Evolutionary conservation across 2,888 invertebrate species (phyloP), one percentile per base, ranked within the genome.

Genomic region (Calliopum simillimum): DNA sequence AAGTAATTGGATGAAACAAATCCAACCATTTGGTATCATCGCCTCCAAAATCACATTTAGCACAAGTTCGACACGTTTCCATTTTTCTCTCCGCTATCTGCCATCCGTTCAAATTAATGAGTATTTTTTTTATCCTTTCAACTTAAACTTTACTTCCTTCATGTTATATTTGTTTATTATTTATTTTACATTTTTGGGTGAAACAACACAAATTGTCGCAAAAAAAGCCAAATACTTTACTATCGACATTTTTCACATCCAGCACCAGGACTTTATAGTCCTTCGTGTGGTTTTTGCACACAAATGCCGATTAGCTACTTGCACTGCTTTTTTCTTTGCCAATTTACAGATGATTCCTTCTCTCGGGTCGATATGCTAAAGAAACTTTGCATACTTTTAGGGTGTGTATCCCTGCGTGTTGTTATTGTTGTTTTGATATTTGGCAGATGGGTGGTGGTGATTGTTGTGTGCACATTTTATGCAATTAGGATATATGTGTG

Each of bases 31-130:
- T 79, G 70, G 73, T 79, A 76, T 82, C 82, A 41, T 51, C 53
- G 33, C 56, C 56, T 11, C 58, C 47, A 58, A 71, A 83, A 84
- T 78, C 82, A 77, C 81, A 81, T 72, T 80, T 80, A 59, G 82
- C 82, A 81, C 82, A 82, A 71, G 84, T 84, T 70, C 82, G 80
- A 74, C 82, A 82, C 74, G 84, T 84, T 79, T 82, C 82, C 84
- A 82, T 82, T 68, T 62, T 73, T 58, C 33, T 58, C 33, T 46
- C 33, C 56, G 62, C 47, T n/a, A 33, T 33, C 53, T 58, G 23
- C 13, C 51, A 61, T 53, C 44, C 56, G 23, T 44, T 13, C 12
- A 46, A 16, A 41, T 11, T n/a, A 49, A 46, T 25, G 6, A 65
- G 23, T 51, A 23, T 46, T 61, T 46, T 61, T 5, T 41, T 25